Evolutionary conservation across 2,797 vertebrate species (phyloP).

Genomic region (Neoniphon sammara): DNA sequence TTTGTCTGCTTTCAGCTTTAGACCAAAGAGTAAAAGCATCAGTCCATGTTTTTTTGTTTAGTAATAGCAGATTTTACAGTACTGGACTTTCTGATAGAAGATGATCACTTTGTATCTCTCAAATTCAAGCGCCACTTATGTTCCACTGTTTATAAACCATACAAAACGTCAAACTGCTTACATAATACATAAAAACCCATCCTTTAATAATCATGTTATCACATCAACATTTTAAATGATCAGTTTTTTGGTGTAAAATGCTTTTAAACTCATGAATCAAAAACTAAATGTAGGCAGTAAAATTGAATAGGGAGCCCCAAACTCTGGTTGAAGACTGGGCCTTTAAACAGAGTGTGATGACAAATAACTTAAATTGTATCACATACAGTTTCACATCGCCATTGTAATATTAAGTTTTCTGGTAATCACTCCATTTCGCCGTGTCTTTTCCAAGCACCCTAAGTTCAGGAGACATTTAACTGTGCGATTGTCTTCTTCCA

Average conservation of each 20-base stretch:
- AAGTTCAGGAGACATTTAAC: slow-evolving; percentile 35
- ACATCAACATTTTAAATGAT: background rate
- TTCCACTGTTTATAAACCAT: background rate
- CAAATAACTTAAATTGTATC: background rate
- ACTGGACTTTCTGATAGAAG: background rate
- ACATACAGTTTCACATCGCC: slow-evolving; percentile 26
- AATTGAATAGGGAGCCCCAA: background rate
- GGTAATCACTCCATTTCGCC: slow-evolving; percentile 12
- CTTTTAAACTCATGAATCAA: background rate
- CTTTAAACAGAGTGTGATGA: slow-evolving; percentile 16
- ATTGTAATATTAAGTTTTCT: slow-evolving; percentile 1
- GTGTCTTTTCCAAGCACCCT: slow-evolving; percentile 23
- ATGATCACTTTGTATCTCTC: background rate
- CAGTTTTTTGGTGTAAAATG: background rate
- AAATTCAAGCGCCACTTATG: background rate
- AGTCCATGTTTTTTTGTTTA: background rate
- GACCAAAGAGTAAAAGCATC: background rate
- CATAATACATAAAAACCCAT: background rate
- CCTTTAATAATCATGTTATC: background rate
- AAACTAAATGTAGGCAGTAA: background rate
- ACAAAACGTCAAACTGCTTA: background rate
- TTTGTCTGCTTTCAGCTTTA: background rate
- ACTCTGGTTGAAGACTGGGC: background rate
- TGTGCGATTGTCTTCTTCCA: slow-evolving; percentile 25
- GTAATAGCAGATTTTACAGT: background rate